Percentiles rank a stretch among this genome's conserved stretches.
phyloP scores from a whole-genome alignment of 1,140 invertebrate genomes.

The Micrasema longulum region DNA sequence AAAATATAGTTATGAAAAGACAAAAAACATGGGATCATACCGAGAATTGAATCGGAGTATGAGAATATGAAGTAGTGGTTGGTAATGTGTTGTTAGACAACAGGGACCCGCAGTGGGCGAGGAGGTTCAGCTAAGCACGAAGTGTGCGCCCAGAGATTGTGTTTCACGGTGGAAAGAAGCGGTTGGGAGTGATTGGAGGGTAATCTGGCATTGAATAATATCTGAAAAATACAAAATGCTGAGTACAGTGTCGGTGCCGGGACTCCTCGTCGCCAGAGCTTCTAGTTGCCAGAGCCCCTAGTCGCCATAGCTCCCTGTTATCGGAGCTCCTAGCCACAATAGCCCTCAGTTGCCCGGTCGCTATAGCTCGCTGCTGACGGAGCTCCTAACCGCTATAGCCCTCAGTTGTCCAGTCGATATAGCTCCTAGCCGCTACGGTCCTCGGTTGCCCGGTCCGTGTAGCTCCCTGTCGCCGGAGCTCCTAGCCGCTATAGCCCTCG shows the following conservation, averaged over 20 bases:
- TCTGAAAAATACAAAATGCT: slow-evolving; percentile 47
- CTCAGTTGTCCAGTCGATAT: too few relatives aligned
- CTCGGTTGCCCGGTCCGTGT: too few relatives aligned
- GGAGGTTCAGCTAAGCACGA: slow-evolving; percentile 4
- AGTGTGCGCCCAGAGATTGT: slow-evolving; percentile 1
- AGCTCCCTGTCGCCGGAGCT: neutral
- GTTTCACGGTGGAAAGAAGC: slow-evolving; percentile 41
- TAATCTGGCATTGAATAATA: slow-evolving; percentile 38
- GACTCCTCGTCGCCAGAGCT: neutral
- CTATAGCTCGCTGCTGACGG: neutral
- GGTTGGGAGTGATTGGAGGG: slow-evolving; percentile 33
- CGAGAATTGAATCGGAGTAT: slow-evolving; percentile 28
- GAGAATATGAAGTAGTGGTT: slow-evolving; percentile 16
- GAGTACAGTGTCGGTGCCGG: slow-evolving; percentile 19
- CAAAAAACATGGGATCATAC: slow-evolving; percentile 35
- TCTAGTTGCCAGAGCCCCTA: too few relatives aligned
- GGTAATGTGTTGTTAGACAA: slow-evolving; percentile 6
- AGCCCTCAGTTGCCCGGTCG: too few relatives aligned
- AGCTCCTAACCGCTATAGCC: too few relatives aligned
- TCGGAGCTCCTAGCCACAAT: too few relatives aligned
- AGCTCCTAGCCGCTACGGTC: too few relatives aligned
- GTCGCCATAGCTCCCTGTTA: too few relatives aligned
- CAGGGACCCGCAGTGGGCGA: slow-evolving; percentile 9
- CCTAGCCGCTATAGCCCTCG: too few relatives aligned
- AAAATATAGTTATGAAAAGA: slow-evolving; percentile 4